A percentile compares a stretch with the other conserved stretches of the same genome.
Evolutionary conservation across 2,113 vertebrate species (phyloP).

Genomic region (Aythya baeri): DNA sequence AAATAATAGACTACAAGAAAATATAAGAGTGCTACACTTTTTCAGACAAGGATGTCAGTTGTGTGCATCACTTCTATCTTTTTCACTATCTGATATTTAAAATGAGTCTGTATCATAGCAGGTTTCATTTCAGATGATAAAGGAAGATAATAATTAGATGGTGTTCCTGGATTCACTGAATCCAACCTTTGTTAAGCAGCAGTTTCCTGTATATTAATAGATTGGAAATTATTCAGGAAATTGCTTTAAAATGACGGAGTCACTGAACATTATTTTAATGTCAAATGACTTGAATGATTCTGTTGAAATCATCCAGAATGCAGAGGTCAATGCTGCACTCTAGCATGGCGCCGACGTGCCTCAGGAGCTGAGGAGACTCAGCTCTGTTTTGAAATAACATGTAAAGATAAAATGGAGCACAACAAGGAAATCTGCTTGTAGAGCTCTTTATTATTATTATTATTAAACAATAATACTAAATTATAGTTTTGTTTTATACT

Average conservation of each 20-base stretch:
- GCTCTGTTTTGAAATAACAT: background rate
- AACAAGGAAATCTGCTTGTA: background rate
- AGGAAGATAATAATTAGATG: constrained; percentile 70
- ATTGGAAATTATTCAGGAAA: constrained; percentile 82
- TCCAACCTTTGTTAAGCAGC: constrained; percentile 74
- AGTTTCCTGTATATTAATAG: constrained; percentile 79
- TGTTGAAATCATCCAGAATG: constrained; percentile 68
- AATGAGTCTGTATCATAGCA: constrained; percentile 51
- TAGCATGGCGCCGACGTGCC: background rate
- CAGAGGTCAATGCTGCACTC: constrained; percentile 49
- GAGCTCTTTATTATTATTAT: background rate
- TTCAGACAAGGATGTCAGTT: background rate
- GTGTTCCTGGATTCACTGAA: constrained; percentile 65
- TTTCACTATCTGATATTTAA: constrained; percentile 50
- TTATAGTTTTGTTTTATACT: too few relatives aligned
- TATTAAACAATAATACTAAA: too few relatives aligned
- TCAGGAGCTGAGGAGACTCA: background rate
- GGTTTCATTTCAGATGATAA: constrained; percentile 71
- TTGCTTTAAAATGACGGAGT: constrained; percentile 75
- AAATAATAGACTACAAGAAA: background rate
- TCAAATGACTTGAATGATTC: constrained; percentile 67
- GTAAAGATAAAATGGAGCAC: background rate
- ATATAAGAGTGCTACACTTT: background rate
- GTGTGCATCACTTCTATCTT: constrained; percentile 8
- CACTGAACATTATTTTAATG: constrained; percentile 76